A percentile compares a stretch with the other conserved stretches of the same genome.
phyloP scores from a whole-genome alignment of 2,888 invertebrate genomes.

The Acrobasis consociella region DNA sequence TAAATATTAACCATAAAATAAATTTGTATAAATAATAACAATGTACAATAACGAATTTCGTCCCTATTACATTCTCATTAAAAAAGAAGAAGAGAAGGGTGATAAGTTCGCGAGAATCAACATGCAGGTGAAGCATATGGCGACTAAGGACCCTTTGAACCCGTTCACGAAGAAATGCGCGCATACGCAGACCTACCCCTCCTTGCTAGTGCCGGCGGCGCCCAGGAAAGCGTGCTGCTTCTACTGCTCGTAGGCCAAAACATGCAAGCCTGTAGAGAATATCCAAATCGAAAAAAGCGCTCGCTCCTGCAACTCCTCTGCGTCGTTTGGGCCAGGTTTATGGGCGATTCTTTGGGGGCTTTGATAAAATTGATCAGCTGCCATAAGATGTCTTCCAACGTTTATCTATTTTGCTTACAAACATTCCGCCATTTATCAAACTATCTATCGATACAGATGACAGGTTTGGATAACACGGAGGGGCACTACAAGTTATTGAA shows the following conservation, averaged over 20 bases:
- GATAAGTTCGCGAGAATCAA: conserved; percentile 67
- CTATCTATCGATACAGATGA: conserved; percentile 45
- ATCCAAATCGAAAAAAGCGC: conserved; percentile 37
- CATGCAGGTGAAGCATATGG: conserved; percentile 66
- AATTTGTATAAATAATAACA: conserved; percentile 24
- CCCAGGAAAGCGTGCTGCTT: conserved; percentile 66
- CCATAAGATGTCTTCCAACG: conserved; percentile 56
- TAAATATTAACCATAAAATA: no score
- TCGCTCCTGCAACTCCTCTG: conserved; percentile 49
- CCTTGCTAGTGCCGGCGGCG: conserved; percentile 62
- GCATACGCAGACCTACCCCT: conserved; percentile 70
- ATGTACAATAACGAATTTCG: conserved; percentile 69
- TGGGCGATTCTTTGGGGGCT: conserved; percentile 51
- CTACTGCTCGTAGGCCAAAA: conserved; percentile 50
- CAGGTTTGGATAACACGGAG: conserved; percentile 10
- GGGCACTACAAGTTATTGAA: neutral
- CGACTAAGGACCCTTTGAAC: conserved; percentile 50
- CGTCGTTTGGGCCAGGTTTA: conserved; percentile 50
- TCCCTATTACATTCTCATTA: conserved; percentile 64
- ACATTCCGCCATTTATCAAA: conserved; percentile 46
- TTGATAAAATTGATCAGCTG: conserved; percentile 50
- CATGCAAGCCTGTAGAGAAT: conserved; percentile 40
- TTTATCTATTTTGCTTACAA: conserved; percentile 60
- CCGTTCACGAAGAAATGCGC: conserved; percentile 63
- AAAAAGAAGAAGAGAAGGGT: conserved; percentile 74